A percentile compares a stretch with the other conserved stretches of the same genome.
phyloP scores from a whole-genome alignment of 2,888 invertebrate genomes.

The Ramazzottius varieornatus region DNA sequence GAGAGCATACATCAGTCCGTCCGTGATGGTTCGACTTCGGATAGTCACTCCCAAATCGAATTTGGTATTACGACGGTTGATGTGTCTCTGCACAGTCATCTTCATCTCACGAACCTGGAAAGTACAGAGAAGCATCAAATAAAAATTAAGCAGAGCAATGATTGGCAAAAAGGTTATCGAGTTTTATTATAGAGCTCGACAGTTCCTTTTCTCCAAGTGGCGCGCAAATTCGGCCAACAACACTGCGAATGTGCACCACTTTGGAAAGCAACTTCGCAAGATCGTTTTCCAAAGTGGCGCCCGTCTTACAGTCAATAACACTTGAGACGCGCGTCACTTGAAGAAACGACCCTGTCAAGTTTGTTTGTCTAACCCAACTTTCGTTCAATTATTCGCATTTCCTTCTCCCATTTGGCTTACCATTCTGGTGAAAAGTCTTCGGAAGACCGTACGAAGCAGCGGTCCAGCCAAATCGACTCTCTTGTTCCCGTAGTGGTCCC shows the following conservation, averaged over 20 bases:
- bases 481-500: constrained; percentile 27
- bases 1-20: not conserved
- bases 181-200: not conserved
- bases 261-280: too few species aligned
- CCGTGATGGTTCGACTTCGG: not conserved
- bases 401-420: too few species aligned
- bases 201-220: too few species aligned
- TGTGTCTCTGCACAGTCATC: not conserved
- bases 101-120: not conserved
- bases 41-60: not conserved
- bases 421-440: constrained; percentile 15
- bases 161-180: not conserved
- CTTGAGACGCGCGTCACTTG: too few species aligned
- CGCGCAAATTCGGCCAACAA: too few species aligned
- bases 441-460: constrained; percentile 22
- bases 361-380: too few species aligned
- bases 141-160: too few species aligned
- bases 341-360: too few species aligned
- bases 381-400: too few species aligned
- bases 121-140: not conserved
- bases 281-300: too few species aligned
- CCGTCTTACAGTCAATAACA: too few species aligned
- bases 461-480: constrained; percentile 25
- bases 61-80: not conserved
- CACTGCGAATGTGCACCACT: too few species aligned